These are phyloP conservation scores for Ethmia dodecea DNA, from an alignment of 2,888 invertebrate species.

Conservation along the genomic window DNA sequence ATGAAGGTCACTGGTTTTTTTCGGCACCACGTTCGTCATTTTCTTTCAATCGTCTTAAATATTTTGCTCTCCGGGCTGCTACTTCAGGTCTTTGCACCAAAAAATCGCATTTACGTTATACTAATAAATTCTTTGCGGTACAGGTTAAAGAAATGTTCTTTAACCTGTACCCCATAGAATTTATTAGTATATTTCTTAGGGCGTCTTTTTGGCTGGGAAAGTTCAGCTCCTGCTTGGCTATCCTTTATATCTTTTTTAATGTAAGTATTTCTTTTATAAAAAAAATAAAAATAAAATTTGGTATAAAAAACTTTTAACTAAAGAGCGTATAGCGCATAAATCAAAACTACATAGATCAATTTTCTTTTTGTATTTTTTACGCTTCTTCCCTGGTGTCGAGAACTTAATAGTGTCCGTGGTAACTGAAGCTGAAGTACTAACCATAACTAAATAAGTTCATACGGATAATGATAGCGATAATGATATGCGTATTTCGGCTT, in stretches of 20 bases:
- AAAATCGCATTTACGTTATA: neutral
- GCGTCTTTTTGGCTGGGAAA: slow-evolving; percentile 14
- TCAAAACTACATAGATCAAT: slow-evolving; percentile 16
- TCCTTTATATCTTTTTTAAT: slow-evolving; percentile 19
- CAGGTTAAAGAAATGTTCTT: slow-evolving; percentile 21
- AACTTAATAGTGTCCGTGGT: slow-evolving; percentile 11
- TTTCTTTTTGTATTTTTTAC: slow-evolving; percentile 13
- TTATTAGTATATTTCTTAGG: slow-evolving; percentile 15
- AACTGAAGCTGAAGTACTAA: neutral
- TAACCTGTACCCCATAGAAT: slow-evolving; percentile 18
- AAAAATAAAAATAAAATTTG: too few species aligned
- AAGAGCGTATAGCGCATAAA: slow-evolving; percentile 17
- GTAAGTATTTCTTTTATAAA: slow-evolving; percentile 21
- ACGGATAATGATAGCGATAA: too few species aligned
- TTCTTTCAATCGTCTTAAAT: slow-evolving; percentile 21
- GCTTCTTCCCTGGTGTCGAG: slow-evolving; percentile 20
- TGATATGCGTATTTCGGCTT: too few species aligned
- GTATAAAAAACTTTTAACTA: slow-evolving; percentile 18
- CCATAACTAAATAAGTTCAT: too few species aligned
- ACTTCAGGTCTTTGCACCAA: slow-evolving; percentile 24
- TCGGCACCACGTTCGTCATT: slow-evolving; percentile 20
- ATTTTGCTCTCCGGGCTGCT: slow-evolving; percentile 24
- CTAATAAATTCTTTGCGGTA: too few species aligned
- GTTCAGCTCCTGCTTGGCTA: slow-evolving; percentile 18
- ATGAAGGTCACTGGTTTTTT: slow-evolving; percentile 23